Evolutionary conservation across 2,797 vertebrate species (phyloP), one percentile per base, ranked within the genome.

Genomic region (Triplophysa yarkandensis): DNA sequence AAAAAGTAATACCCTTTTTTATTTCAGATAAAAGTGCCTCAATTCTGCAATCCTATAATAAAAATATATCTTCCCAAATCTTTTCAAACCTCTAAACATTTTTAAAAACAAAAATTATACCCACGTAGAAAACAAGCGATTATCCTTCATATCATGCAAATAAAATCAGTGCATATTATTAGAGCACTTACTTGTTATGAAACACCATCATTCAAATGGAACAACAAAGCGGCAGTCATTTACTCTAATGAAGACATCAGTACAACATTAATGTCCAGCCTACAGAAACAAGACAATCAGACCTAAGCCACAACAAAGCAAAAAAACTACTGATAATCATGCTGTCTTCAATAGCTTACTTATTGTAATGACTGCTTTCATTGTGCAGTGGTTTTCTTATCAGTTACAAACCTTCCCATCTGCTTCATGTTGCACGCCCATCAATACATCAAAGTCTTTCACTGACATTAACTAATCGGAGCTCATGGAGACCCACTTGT

Each of bases 361-460:
- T 36, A 50, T 8, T 66, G 19, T 25, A 58, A 74, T 63, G 55
- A 77, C 63, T 64, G 67, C 50, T 36, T 46, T 39, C 17, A 68
- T 25, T 67, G 60, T 65, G 39, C 10, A 23, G 28, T 44, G 9
- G 46, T 41, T 61, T 23, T 77, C 66, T 68, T 74, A 70, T 74
- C 46, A 41, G 25, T 8, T 27, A 4, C 36, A 7, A 39, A 36
- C 50, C 9, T 36, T 21, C 36, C 30, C 55, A 55, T 68, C 27
- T 64, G 54, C 41, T 32, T 30, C 34, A 27, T 23, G 30, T 27
- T 48, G 57, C 36, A 41, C 7, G 61, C 39, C 43, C 65, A 27
- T 46, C 71, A 17, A 32, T 32, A 68, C 57, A 50, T 78, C 50
- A 77, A 78, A 76, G n/a, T 16, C 46, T 21, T 10, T 9, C 19